Evolutionary conservation across 1,140 invertebrate species (phyloP).

Genomic region (Stegodyphus dumicola): DNA sequence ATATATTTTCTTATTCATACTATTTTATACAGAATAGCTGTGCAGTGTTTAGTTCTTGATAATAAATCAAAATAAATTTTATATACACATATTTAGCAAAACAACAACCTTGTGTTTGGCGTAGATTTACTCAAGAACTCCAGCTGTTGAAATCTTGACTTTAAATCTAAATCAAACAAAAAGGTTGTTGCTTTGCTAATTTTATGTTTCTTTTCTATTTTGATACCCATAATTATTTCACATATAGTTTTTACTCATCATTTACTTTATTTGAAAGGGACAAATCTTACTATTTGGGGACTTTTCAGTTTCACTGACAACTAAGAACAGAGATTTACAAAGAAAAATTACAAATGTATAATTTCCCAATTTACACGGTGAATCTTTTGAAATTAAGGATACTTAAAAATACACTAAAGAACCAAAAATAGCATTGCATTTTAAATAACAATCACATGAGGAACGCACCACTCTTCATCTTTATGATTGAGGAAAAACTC

Average conservation of each 20-base stretch:
- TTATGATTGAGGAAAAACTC: constrained; percentile 99
- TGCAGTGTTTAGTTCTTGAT: no score
- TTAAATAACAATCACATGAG: constrained; percentile 19
- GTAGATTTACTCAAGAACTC: no score
- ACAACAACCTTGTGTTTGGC: no score
- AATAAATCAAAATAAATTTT: no score
- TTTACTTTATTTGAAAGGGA: neutral
- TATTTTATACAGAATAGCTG: no score
- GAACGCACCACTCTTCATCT: constrained; percentile 97
- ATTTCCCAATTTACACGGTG: neutral
- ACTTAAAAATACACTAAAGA: neutral
- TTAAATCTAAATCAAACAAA: no score
- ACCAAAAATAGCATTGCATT: neutral
- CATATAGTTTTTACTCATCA: neutral
- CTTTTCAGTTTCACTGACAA: neutral
- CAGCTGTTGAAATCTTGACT: no score
- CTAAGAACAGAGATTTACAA: neutral
- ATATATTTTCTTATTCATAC: no score
- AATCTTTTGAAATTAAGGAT: neutral
- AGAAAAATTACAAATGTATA: neutral
- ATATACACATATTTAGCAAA: no score
- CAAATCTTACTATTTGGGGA: neutral
- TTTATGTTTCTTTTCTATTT: no score
- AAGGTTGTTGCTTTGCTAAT: no score
- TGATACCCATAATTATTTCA: no score